A percentile compares a stretch with the other conserved stretches of the same genome.
Conservation (phyloP, 2,797 vertebrate genomes). For the Gymnocypris eckloni region DNA sequence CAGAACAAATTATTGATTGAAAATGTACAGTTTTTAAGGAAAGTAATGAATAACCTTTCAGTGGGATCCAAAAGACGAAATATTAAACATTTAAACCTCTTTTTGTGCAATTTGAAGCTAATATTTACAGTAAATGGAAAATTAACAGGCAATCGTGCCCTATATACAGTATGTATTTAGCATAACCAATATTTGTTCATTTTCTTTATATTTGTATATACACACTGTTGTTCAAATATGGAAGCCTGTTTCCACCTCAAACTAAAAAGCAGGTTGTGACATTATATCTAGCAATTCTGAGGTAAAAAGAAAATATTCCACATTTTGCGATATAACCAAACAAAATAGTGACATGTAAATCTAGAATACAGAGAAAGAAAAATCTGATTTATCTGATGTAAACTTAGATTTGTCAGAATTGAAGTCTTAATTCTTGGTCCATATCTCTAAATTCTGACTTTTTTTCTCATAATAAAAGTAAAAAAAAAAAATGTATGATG, state of each 20-base stretch:
- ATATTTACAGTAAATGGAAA: not conserved
- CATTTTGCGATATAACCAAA: not conserved
- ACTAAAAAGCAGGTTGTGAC: not conserved
- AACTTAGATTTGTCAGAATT: too few relatives aligned
- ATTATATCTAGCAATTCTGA: not conserved
- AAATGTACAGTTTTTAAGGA: not conserved
- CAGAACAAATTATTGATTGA: not conserved
- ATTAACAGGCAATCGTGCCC: not conserved
- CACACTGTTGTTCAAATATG: not conserved
- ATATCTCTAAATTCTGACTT: not conserved
- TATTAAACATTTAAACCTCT: conserved; percentile 1
- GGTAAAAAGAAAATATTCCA: not conserved
- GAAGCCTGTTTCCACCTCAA: not conserved
- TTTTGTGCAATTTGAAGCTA: not conserved
- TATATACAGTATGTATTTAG: not conserved
- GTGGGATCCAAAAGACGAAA: not conserved
- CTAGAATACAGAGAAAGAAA: not conserved
- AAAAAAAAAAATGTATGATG: not conserved
- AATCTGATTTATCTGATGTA: not conserved
- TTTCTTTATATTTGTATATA: conserved; percentile 1
- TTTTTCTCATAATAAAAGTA: not conserved
- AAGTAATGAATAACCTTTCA: not conserved
- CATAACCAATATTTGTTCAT: not conserved
- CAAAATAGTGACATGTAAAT: not conserved
- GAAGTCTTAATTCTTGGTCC: not conserved